phyloP scores from a whole-genome alignment of 2,113 vertebrate genomes.

The Pavo muticus region DNA sequence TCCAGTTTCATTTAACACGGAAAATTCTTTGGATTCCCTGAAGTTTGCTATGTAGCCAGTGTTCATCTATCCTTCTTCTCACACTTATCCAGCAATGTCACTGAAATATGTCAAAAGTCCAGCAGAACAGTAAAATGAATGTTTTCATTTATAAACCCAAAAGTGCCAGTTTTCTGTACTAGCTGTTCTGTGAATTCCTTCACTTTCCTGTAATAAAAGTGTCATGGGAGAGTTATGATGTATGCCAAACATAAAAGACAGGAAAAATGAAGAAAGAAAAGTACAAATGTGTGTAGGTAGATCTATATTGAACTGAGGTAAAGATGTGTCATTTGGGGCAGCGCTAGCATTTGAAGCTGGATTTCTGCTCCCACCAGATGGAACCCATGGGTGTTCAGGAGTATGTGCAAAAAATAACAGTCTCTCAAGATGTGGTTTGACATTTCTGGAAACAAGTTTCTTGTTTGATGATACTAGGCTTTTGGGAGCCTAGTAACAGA shows the following conservation, averaged over 20 bases:
- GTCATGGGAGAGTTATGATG: background rate
- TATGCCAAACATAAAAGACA: background rate
- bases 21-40: background rate
- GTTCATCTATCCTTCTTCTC: background rate
- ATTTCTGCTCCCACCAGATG: background rate
- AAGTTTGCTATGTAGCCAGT: background rate
- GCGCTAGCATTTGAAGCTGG: background rate
- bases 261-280: background rate
- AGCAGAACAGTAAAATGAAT: constrained; percentile 25
- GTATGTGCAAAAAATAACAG: background rate
- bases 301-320: background rate
- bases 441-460: background rate
- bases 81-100: background rate
- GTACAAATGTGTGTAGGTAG: background rate
- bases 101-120: background rate
- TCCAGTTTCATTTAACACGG: background rate
- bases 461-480: background rate
- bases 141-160: constrained; percentile 23
- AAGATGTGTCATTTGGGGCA: background rate
- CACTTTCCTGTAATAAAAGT: constrained; percentile 28
- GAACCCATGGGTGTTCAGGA: background rate
- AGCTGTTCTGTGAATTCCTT: constrained; percentile 16
- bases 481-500: background rate
- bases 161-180: background rate
- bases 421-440: background rate